phyloP scores from a whole-genome alignment of 1,140 invertebrate species.

The Brachionus asplanchnoidis region DNA sequence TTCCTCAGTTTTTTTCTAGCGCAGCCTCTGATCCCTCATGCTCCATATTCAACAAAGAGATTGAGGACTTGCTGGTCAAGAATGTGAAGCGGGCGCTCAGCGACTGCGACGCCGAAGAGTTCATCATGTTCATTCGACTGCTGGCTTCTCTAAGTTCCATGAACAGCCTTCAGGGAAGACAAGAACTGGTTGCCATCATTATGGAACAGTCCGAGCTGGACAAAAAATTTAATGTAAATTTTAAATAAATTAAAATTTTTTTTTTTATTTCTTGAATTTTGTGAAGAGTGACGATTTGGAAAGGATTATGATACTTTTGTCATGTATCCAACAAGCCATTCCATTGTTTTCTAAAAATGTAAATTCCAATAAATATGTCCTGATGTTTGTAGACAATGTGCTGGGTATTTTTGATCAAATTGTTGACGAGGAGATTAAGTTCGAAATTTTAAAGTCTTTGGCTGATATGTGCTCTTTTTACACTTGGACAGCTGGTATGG shows the following conservation, averaged over 20 bases:
- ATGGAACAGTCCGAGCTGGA: slow-evolving; percentile 74
- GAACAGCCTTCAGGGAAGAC: slow-evolving; percentile 70
- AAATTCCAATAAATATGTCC: slow-evolving; percentile 76
- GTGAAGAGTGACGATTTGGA: slow-evolving; percentile 66
- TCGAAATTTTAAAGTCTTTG: slow-evolving; percentile 78
- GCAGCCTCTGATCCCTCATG: slow-evolving; percentile 63
- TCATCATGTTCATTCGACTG: slow-evolving; percentile 79
- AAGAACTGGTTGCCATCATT: slow-evolving; percentile 77
- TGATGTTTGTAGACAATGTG: slow-evolving; percentile 78
- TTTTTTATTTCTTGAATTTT: slow-evolving; percentile 3
- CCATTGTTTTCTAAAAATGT: slow-evolving; percentile 63
- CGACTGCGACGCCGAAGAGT: slow-evolving; percentile 83
- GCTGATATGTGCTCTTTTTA: slow-evolving; percentile 75
- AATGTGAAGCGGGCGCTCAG: slow-evolving; percentile 69
- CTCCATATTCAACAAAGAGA: slow-evolving; percentile 72
- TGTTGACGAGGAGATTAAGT: slow-evolving; percentile 60
- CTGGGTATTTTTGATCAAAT: slow-evolving; percentile 51
- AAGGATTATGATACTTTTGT: slow-evolving; percentile 62
- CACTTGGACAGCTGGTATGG: slow-evolving; percentile 65
- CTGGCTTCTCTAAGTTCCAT: slow-evolving; percentile 73
- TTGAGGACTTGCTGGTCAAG: slow-evolving; percentile 75
- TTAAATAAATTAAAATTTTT: not conserved
- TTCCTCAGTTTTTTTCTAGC: slow-evolving; percentile 60
- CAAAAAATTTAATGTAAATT: slow-evolving; percentile 65
- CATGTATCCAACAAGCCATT: slow-evolving; percentile 31